A percentile compares a stretch with the other conserved stretches of the same genome.
phyloP scores from a whole-genome alignment of 2,888 invertebrate genomes.

The Nymphalis urticae region DNA sequence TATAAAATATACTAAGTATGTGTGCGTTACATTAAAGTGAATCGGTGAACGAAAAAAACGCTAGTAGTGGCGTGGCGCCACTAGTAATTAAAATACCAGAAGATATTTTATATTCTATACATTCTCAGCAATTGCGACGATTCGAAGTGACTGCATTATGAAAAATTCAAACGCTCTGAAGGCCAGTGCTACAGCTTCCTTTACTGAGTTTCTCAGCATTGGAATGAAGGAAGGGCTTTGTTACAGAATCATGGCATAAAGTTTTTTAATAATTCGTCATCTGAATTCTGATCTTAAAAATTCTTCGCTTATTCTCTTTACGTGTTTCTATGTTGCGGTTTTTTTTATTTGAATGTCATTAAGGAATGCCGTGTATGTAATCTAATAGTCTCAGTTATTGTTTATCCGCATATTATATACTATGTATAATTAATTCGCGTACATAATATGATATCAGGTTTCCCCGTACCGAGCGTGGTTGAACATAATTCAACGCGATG shows the following conservation, averaged over 20 bases:
- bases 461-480: constrained; percentile 25
- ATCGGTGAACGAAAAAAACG: too few relatives aligned
- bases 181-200: constrained; percentile 34
- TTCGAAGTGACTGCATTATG: constrained; percentile 30
- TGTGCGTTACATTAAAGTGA: not conserved
- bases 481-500: constrained; percentile 26
- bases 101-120: constrained; percentile 13
- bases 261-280: constrained; percentile 3
- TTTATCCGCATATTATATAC: constrained; percentile 18
- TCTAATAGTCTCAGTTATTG: constrained; percentile 24
- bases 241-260: not conserved
- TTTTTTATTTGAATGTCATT: constrained; percentile 24
- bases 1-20: not conserved
- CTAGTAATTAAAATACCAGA: constrained; percentile 17
- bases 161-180: constrained; percentile 40
- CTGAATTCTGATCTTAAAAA: constrained; percentile 1
- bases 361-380: constrained; percentile 25
- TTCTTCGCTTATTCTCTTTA: not conserved
- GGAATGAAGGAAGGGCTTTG: constrained; percentile 29
- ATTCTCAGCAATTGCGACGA: constrained; percentile 30
- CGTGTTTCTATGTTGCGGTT: constrained; percentile 17
- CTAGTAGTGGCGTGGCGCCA: constrained; percentile 14
- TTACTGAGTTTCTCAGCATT: constrained; percentile 33
- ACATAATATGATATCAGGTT: constrained; percentile 23
- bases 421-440: constrained; percentile 11